Evolutionary conservation across 2,888 invertebrate species (phyloP).

Genomic region (Sesamia inferens): DNA sequence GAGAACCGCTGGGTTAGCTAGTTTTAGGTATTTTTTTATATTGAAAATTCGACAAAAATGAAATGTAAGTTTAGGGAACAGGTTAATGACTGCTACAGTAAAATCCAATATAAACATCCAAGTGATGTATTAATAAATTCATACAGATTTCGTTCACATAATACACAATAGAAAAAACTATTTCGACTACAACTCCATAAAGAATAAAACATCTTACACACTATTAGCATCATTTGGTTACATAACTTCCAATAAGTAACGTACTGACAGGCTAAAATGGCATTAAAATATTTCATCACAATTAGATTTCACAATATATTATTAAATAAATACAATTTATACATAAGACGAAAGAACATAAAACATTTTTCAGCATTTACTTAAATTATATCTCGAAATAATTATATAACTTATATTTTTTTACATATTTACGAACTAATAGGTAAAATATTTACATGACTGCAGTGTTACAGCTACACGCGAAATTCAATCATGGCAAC

Average conservation of each 20-base stretch:
- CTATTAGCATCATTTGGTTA: conserved; percentile 89
- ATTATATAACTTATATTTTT: conserved; percentile 69
- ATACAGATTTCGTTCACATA: conserved; percentile 87
- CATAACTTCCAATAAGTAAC: conserved; percentile 85
- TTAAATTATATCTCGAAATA: conserved; percentile 64
- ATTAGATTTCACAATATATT: conserved; percentile 80
- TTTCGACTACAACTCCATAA: conserved; percentile 83
- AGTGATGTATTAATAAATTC: conserved; percentile 88
- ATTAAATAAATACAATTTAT: conserved; percentile 77
- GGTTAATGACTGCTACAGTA: conserved; percentile 26
- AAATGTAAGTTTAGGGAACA: background rate
- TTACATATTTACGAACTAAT: conserved; percentile 68
- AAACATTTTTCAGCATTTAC: conserved; percentile 59
- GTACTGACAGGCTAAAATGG: conserved; percentile 87
- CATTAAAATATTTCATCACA: conserved; percentile 88
- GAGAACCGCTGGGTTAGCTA: no score
- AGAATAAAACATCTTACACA: conserved; percentile 86
- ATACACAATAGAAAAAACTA: conserved; percentile 87
- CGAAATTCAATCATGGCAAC: conserved; percentile 72
- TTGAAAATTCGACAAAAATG: background rate
- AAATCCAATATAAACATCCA: conserved; percentile 80
- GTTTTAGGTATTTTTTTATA: background rate
- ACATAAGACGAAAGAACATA: conserved; percentile 57
- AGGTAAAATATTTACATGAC: conserved; percentile 75
- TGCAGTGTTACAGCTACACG: conserved; percentile 63